These are phyloP conservation scores for Shinisaurus crocodilurus DNA, from an alignment of 2,113 vertebrate genomes.

Conservation along the genomic window DNA sequence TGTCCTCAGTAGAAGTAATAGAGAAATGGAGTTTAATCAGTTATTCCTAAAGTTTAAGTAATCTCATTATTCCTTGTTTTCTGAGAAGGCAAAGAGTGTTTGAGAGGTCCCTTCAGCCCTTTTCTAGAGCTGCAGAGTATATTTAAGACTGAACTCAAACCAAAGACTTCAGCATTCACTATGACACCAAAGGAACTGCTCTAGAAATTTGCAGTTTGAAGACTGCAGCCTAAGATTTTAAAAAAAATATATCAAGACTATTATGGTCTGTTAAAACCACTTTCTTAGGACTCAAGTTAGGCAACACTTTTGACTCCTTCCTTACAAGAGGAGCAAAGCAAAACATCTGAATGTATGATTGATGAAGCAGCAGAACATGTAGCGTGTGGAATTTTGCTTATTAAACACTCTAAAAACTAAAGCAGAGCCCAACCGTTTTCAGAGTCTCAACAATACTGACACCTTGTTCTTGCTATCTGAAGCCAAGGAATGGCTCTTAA, in stretches of 20 bases:
- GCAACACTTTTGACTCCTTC: background rate
- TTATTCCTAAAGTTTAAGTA: background rate
- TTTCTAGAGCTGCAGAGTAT: background rate
- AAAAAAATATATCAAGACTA: no score
- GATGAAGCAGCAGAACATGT: no score
- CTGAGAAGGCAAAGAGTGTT: background rate
- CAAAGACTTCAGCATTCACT: background rate
- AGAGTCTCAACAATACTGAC: no score
- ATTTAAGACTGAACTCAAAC: background rate
- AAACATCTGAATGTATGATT: no score
- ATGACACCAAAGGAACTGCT: background rate
- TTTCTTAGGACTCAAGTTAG: background rate
- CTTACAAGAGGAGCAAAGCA: background rate
- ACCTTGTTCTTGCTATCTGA: no score
- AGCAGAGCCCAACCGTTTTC: background rate
- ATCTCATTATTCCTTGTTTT: no score
- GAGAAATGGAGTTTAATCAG: background rate
- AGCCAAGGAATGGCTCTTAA: background rate
- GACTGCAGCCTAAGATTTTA: background rate
- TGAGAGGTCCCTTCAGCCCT: background rate
- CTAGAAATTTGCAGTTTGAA: background rate
- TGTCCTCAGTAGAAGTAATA: no score
- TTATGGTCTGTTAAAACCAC: no score
- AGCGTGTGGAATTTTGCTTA: no score
- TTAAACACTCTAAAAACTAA: no score